phyloP scores from a whole-genome alignment of 2,797 vertebrate species.

The Myotis myotis region DNA sequence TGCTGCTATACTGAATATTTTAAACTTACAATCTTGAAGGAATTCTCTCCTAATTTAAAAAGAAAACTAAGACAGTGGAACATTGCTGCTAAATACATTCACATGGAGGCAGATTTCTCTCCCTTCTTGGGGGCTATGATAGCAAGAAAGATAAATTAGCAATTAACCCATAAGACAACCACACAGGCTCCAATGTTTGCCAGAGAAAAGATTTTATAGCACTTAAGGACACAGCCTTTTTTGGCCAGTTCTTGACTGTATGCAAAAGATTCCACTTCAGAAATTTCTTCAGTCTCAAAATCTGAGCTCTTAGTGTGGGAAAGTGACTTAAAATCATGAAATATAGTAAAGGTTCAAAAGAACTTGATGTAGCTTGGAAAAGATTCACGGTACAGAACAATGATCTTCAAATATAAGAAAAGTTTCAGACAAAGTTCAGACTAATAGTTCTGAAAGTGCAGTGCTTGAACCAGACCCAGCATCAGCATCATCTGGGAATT shows the following conservation, averaged over 20 bases:
- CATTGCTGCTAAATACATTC: background rate
- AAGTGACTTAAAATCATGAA: constrained; percentile 3
- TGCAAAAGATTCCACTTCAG: background rate
- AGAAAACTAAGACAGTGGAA: background rate
- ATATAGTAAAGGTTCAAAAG: background rate
- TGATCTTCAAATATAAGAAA: constrained; percentile 6
- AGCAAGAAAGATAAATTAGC: background rate
- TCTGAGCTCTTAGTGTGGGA: background rate
- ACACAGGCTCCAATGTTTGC: background rate
- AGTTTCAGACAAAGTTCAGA: constrained; percentile 7
- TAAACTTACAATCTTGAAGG: constrained; percentile 48
- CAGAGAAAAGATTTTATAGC: background rate
- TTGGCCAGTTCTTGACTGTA: background rate
- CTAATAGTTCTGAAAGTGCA: background rate
- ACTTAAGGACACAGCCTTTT: background rate
- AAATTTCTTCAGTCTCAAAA: constrained; percentile 36
- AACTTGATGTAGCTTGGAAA: constrained; percentile 26
- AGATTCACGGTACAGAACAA: background rate
- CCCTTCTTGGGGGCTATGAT: background rate
- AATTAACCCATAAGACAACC: background rate
- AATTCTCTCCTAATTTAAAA: background rate
- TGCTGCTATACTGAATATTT: constrained; percentile 37
- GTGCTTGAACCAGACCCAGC: background rate
- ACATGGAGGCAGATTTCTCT: background rate
- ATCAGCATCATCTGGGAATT: background rate